These are phyloP conservation scores for Istiophorus platypterus DNA, from an alignment of 2,113 vertebrate genomes.

Conservation along the genomic window DNA sequence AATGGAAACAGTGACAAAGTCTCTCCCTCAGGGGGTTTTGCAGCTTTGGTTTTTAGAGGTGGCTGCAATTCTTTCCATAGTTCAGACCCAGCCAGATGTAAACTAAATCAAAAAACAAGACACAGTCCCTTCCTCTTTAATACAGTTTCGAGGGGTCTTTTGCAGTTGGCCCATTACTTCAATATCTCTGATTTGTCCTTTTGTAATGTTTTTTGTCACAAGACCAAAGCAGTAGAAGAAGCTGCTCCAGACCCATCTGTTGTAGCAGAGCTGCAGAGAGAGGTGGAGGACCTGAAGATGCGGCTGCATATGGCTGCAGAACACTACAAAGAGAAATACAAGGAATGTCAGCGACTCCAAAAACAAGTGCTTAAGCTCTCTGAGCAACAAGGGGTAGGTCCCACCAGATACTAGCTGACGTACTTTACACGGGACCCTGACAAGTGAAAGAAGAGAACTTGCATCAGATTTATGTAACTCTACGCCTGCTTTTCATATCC, in stretches of 20 bases:
- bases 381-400: conserved; percentile 92
- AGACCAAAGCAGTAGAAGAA: conserved; percentile 82
- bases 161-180: neutral
- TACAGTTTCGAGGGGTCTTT: neutral
- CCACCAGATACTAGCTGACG: neutral
- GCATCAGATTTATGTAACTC: neutral
- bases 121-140: neutral
- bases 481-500: neutral
- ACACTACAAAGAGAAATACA: conserved; percentile 99
- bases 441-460: conserved; percentile 24
- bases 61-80: conserved; percentile 6
- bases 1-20: neutral
- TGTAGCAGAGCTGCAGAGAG: conserved; percentile 93
- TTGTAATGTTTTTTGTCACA: conserved; percentile 23
- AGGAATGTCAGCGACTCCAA: conserved; percentile 96
- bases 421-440: neutral
- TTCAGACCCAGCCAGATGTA: neutral
- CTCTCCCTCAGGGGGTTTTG: neutral
- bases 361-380: conserved; percentile 93
- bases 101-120: neutral
- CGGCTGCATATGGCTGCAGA: conserved; percentile 98
- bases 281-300: conserved; percentile 97
- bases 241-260: conserved; percentile 75
- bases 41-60: conserved; percentile 10
- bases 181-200: conserved; percentile 2